Percentiles rank a stretch among this genome's conserved stretches.
phyloP scores from a whole-genome alignment of 2,888 invertebrate genomes.

The Arenicola marina region DNA sequence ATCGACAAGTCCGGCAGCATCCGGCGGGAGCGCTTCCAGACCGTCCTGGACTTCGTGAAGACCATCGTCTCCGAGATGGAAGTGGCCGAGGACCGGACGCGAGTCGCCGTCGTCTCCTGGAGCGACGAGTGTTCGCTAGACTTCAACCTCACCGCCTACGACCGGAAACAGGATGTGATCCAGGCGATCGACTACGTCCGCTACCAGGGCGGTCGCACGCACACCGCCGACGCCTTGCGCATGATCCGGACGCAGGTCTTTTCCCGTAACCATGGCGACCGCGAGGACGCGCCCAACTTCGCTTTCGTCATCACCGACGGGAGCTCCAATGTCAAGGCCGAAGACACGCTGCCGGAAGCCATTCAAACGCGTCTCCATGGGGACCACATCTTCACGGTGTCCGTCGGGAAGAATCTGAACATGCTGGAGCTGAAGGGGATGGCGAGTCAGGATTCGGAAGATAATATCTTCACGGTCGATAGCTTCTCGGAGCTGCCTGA shows the following conservation, averaged over 20 bases:
- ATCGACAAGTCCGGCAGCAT: constrained; percentile 24
- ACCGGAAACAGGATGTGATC: constrained; percentile 12
- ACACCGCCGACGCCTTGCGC: constrained; percentile 10
- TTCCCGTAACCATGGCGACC: constrained; percentile 7
- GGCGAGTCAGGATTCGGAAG: constrained; percentile 34
- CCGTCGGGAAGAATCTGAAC: constrained; percentile 25
- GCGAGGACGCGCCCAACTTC: background rate
- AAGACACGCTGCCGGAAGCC: constrained; percentile 39
- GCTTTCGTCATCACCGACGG: constrained; percentile 16
- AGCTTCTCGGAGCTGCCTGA: constrained; percentile 42
- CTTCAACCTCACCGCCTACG: constrained; percentile 17
- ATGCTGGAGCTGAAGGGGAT: constrained; percentile 44
- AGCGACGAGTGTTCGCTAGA: background rate
- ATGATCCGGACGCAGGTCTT: constrained; percentile 5
- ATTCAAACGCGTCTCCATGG: constrained; percentile 8
- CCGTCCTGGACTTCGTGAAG: constrained; percentile 15
- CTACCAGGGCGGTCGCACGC: constrained; percentile 2
- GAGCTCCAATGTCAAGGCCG: constrained; percentile 43
- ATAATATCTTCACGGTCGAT: constrained; percentile 42
- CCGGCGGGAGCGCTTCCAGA: constrained; percentile 21
- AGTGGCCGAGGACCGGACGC: background rate
- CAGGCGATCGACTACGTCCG: constrained; percentile 11
- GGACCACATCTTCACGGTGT: constrained; percentile 15
- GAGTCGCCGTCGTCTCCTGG: constrained; percentile 9
- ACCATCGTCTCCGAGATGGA: background rate